Evolutionary conservation across 2,888 invertebrate species (phyloP).

Genomic region (Nephrotoma guestfalica): DNA sequence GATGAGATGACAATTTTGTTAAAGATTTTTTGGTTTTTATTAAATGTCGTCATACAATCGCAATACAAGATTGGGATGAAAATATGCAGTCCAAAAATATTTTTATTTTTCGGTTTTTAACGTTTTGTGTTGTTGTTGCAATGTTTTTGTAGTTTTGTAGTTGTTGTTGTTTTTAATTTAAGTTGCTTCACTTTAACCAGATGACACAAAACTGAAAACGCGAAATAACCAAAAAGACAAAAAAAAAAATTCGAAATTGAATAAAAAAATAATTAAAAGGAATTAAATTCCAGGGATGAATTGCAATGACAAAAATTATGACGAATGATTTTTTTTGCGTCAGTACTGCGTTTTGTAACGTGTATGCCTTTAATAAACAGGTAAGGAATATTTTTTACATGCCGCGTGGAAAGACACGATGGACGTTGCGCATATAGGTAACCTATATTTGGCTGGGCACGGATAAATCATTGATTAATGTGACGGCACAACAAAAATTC

Average conservation of each 20-base stretch:
- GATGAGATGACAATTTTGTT: neutral
- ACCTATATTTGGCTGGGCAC: neutral
- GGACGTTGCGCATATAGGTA: neutral
- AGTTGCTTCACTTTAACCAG: conserved; percentile 1
- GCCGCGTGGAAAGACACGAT: neutral
- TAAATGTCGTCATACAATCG: neutral
- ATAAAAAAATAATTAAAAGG: conserved; percentile 2
- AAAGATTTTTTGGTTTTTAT: neutral
- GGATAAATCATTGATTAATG: neutral
- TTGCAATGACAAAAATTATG: neutral
- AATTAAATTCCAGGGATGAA: conserved; percentile 3
- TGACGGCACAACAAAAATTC: neutral
- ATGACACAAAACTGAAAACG: neutral
- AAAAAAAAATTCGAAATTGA: neutral
- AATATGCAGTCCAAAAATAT: conserved; percentile 3
- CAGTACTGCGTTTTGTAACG: neutral
- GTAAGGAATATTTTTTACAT: neutral
- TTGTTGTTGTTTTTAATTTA: neutral
- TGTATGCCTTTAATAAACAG: neutral
- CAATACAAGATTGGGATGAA: conserved; percentile 1
- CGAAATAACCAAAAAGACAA: neutral
- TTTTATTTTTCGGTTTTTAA: neutral
- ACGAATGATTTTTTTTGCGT: neutral
- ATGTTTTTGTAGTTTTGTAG: neutral
- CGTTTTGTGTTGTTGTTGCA: neutral